Evolutionary conservation across 1,140 invertebrate species (phyloP).

Genomic region (Agrypnia vestita): DNA sequence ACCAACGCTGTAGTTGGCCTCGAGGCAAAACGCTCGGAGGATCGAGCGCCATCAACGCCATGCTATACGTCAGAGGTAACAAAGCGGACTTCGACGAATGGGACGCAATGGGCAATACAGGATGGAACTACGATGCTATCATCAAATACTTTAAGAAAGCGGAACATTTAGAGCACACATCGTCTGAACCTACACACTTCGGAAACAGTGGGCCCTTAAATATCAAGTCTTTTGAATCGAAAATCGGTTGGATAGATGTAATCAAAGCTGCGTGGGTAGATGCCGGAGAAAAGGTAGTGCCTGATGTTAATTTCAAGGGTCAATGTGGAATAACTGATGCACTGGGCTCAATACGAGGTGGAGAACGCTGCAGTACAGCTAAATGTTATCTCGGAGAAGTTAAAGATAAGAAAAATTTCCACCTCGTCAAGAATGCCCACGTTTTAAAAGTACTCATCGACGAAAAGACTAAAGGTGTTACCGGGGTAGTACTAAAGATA

Average conservation of each 20-base stretch:
- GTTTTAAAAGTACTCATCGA: conserved; percentile 72
- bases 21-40: too few species aligned
- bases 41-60: too few species aligned
- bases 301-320: conserved; percentile 70
- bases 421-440: conserved; percentile 76
- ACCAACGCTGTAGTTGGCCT: too few species aligned
- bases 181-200: conserved; percentile 64
- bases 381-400: conserved; percentile 74
- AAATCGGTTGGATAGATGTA: conserved; percentile 62
- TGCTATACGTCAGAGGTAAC: too few species aligned
- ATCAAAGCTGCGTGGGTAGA: conserved; percentile 71
- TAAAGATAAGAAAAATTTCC: conserved; percentile 78
- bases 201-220: conserved; percentile 66
- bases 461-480: conserved; percentile 61
- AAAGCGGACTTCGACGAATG: too few species aligned
- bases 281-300: conserved; percentile 68
- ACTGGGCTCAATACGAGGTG: conserved; percentile 71
- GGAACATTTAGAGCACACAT: conserved; percentile 64
- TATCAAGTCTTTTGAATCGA: conserved; percentile 63
- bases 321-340: conserved; percentile 72
- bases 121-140: conserved; percentile 80
- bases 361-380: conserved; percentile 76
- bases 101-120: too few species aligned
- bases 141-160: conserved; percentile 75
- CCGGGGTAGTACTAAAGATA: conserved; percentile 65